A percentile compares a stretch with the other conserved stretches of the same genome.
phyloP scores from a whole-genome alignment of 2,888 invertebrate species.

The Drepanosiphum platanoidis region DNA sequence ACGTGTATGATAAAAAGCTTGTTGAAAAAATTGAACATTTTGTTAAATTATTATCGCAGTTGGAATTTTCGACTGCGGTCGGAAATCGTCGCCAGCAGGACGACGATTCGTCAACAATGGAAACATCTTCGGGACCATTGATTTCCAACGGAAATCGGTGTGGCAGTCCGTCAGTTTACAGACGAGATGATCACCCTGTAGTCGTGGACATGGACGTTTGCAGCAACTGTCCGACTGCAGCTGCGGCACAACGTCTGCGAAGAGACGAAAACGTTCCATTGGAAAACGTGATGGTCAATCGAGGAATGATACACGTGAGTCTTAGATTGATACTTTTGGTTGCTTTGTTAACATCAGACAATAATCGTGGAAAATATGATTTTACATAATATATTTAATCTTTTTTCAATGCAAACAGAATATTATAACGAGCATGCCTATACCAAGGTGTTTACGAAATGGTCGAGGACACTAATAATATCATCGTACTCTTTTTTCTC shows the following conservation, averaged over 20 bases:
- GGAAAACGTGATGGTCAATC: background rate
- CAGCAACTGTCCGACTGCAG: background rate
- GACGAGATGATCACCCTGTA: background rate
- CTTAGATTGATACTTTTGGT: background rate
- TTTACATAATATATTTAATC: no score
- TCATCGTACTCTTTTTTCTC: no score
- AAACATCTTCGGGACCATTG: background rate
- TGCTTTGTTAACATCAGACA: no score
- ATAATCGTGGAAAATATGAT: no score
- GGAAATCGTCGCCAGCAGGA: background rate
- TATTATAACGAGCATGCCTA: no score
- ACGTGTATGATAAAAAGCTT: background rate
- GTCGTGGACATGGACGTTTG: background rate
- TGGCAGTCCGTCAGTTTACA: background rate
- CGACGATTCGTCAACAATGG: background rate
- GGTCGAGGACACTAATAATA: no score
- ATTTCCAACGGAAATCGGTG: background rate
- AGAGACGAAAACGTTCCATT: slow-evolving; percentile 13
- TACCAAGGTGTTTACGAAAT: no score
- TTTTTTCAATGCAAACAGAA: no score
- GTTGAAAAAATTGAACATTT: no score
- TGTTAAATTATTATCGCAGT: background rate
- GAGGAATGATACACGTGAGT: slow-evolving; percentile 33
- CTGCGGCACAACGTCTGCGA: no score
- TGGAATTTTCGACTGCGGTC: background rate